phyloP scores from a whole-genome alignment of 2,888 invertebrate genomes.

The Proisotoma minuta region DNA sequence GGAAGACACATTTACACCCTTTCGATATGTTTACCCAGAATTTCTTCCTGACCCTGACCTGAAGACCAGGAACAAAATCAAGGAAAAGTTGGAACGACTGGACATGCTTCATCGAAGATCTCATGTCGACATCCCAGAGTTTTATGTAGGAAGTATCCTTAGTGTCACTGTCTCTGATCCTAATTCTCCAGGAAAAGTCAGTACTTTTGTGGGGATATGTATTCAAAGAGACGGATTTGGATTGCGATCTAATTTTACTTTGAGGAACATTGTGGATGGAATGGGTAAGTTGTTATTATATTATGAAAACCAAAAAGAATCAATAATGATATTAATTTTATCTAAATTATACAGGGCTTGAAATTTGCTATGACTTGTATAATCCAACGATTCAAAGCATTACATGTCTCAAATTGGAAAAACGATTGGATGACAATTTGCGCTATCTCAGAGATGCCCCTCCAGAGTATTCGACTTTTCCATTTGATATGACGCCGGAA shows the following conservation, averaged over 20 bases:
- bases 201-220: slow-evolving; percentile 89
- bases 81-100: slow-evolving; percentile 81
- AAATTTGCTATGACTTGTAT: slow-evolving; percentile 79
- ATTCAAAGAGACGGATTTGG: slow-evolving; percentile 79
- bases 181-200: slow-evolving; percentile 76
- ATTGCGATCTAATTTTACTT: slow-evolving; percentile 73
- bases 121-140: slow-evolving; percentile 87
- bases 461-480: slow-evolving; percentile 86
- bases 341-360: slow-evolving; percentile 59
- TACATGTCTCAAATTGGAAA: slow-evolving; percentile 86
- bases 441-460: slow-evolving; percentile 84
- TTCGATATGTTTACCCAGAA: slow-evolving; percentile 77
- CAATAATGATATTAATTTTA: background rate
- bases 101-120: slow-evolving; percentile 86
- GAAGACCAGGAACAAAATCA: slow-evolving; percentile 68
- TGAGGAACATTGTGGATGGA: slow-evolving; percentile 89
- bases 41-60: slow-evolving; percentile 83
- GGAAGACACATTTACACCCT: slow-evolving; percentile 49
- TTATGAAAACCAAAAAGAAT: no score
- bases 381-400: slow-evolving; percentile 86
- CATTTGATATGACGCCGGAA: slow-evolving; percentile 84
- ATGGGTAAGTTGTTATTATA: no score
- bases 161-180: slow-evolving; percentile 81
- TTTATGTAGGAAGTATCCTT: slow-evolving; percentile 90
- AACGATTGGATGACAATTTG: slow-evolving; percentile 82